Percentiles rank a stretch among this genome's conserved stretches.
Conservation (phyloP, 2,797 vertebrate genomes). For the Ara ararauna region DNA sequence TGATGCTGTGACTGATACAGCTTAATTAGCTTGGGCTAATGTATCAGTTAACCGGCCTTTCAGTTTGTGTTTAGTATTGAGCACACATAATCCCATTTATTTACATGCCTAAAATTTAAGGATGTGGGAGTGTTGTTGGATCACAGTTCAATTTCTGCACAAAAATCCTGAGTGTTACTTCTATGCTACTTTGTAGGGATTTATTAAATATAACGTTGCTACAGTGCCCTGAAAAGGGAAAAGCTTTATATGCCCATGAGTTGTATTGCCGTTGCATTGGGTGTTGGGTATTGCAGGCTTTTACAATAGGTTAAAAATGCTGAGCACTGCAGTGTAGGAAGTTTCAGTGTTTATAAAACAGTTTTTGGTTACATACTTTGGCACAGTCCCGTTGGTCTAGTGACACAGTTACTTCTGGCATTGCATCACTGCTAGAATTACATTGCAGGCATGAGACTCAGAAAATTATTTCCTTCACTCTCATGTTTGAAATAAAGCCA, state of each 20-base stretch:
- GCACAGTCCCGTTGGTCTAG: neutral
- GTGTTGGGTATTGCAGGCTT: neutral
- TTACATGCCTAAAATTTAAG: neutral
- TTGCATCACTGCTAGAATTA: neutral
- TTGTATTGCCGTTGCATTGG: neutral
- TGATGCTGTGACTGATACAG: neutral
- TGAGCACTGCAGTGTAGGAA: neutral
- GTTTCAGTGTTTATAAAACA: neutral
- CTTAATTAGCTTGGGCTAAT: neutral
- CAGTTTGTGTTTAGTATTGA: neutral
- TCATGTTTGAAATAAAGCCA: neutral
- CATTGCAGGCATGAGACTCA: neutral
- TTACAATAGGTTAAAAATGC: neutral
- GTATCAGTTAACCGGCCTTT: neutral
- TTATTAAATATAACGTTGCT: neutral
- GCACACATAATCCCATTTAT: neutral
- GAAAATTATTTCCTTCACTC: conserved; percentile 21
- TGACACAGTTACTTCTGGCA: neutral
- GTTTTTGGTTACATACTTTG: neutral
- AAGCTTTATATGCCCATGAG: neutral
- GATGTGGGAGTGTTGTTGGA: neutral
- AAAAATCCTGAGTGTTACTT: accelerated
- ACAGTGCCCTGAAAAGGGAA: neutral
- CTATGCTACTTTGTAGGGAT: accelerated
- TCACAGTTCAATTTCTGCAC: neutral